Base-by-base conservation (phyloP, 1,140 invertebrate genomes). In the Caenorhabditis tropicalis region DNA sequence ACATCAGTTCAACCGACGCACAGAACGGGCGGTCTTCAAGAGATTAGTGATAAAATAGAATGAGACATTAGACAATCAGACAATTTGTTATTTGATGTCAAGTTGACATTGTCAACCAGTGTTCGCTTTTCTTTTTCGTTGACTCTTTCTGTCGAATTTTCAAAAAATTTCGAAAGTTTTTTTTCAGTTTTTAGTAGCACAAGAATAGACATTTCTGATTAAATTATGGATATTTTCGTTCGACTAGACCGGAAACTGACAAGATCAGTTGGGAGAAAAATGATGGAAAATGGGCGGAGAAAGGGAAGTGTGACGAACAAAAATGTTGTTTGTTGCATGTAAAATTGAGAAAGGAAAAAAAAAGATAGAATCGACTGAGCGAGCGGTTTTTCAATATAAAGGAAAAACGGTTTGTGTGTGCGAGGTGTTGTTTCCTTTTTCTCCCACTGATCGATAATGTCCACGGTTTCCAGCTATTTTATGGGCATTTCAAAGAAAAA, bases 241-340 rank as follows among this genome's bases (percentile, higher is more conserved):
- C n/a, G n/a, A n/a, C n/a, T n/a, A n/a, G n/a, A n/a, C 33, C 65
- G 65, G 36, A 43, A 74, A 74, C 15, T 24, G 65, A 24, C 9
- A 31, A 43, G 4, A 3, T 15, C 39, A 43, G 12, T 43, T n/a
- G n/a, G 56, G 4, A 12, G 31, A 65, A 51, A 16, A 51, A 16
- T 65, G 33, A 12, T 19, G 10, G 36, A 36, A 65, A 21, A 16
- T 36, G n/a, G 29, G 31, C 58, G 58, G 29, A 27, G 36, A 31
- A n/a, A 2, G 36, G 27, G 15, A 29, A 16, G n/a, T 9, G 65
- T 36, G 2, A 15, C 33, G 65, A 74, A 74, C 27, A 31, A 46
- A 33, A 74, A 74, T 74, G 36, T 74, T 74, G 65, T 74, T 74
- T 74, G 65, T 74, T 74, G 65, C 33, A 74, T 74, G 29, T 4